Conservation (phyloP, 2,888 invertebrate genomes). For the Drosophila prostipennis region DNA sequence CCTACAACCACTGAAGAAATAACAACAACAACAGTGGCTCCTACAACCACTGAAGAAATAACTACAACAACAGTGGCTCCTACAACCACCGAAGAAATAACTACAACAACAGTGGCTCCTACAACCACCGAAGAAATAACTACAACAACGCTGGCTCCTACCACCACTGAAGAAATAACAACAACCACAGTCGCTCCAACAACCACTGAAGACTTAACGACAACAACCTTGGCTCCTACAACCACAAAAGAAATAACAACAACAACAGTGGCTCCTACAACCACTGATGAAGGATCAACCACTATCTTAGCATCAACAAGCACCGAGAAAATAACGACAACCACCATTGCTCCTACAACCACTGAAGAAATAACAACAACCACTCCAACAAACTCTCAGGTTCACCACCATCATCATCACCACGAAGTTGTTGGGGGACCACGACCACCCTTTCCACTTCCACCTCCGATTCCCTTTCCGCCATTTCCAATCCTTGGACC, state of each 20-base stretch:
- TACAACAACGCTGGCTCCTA: background rate
- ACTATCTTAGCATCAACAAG: background rate
- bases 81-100: too few species aligned
- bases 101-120: background rate
- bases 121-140: background rate
- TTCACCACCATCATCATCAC: slow-evolving; percentile 14
- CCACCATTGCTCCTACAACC: background rate
- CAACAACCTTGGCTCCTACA: background rate
- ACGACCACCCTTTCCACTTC: background rate
- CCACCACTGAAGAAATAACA: background rate
- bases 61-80: background rate
- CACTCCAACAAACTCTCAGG: background rate
- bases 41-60: background rate
- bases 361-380: background rate
- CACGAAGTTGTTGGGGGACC: slow-evolving; percentile 6
- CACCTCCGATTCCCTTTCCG: background rate
- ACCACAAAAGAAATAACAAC: background rate
- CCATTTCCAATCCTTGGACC: slow-evolving; percentile 8
- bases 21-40: background rate
- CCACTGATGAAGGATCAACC: background rate
- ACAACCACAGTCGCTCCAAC: background rate
- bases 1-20: background rate
- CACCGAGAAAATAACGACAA: background rate
- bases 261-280: background rate
- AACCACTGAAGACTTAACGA: background rate